These are phyloP conservation scores for Thalpophila matura DNA, from an alignment of 2,888 invertebrate species.

Conservation along the genomic window DNA sequence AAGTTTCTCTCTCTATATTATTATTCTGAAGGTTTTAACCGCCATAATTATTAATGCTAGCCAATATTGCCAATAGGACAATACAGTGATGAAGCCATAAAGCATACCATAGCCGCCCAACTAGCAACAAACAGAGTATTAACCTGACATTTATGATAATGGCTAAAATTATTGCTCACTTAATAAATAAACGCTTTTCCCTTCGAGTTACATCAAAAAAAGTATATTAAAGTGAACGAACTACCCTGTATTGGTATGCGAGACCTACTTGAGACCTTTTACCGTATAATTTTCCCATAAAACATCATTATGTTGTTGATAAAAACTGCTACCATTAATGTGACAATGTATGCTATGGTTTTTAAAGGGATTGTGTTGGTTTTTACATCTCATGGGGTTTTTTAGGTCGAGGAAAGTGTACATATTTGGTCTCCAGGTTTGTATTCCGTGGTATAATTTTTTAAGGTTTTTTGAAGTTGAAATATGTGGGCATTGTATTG, in stretches of 20 bases:
- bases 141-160: constrained; percentile 67
- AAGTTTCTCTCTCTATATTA: constrained; percentile 4
- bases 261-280: constrained; percentile 67
- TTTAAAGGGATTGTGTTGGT: constrained; percentile 45
- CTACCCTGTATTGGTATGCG: constrained; percentile 46
- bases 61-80: not conserved
- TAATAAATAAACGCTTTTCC: constrained; percentile 62
- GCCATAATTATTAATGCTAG: not conserved
- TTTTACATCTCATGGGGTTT: constrained; percentile 41
- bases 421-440: constrained; percentile 26
- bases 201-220: constrained; percentile 64
- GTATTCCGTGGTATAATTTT: constrained; percentile 38
- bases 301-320: constrained; percentile 68
- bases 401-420: constrained; percentile 41
- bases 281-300: constrained; percentile 75
- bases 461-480: constrained; percentile 14
- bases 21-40: not conserved
- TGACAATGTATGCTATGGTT: constrained; percentile 67
- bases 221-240: constrained; percentile 46
- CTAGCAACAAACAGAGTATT: constrained; percentile 20
- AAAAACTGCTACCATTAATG: constrained; percentile 67
- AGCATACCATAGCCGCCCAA: constrained; percentile 16
- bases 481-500: constrained; percentile 38
- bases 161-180: constrained; percentile 62
- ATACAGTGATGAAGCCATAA: constrained; percentile 40